A percentile compares a stretch with the other conserved stretches of the same genome.
Conservation (phyloP, 1,140 invertebrate genomes). For the Diploscapter pachys region DNA sequence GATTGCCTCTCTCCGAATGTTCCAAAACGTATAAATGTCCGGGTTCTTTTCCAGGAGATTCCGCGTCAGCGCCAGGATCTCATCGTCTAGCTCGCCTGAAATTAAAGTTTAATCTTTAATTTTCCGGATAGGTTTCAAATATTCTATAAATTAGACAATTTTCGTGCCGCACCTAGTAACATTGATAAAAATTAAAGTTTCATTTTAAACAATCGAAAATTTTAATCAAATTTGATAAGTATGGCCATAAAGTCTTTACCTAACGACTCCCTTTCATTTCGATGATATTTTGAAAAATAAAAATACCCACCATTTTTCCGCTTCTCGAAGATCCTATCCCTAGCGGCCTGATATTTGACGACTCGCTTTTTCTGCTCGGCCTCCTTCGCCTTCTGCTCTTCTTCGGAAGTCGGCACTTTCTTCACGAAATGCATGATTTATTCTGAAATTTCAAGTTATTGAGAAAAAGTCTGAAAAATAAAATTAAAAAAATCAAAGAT, state of each 20-base stretch:
- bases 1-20: constrained; percentile 24
- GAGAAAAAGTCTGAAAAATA: too few species aligned
- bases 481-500: too few species aligned
- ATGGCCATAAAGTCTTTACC: neutral
- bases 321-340: constrained; percentile 27
- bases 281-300: neutral
- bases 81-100: constrained; percentile 29
- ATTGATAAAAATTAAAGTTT: neutral
- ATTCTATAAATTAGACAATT: too few species aligned
- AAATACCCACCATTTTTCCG: constrained; percentile 3
- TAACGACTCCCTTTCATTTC: too few species aligned
- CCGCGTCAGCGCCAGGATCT: constrained; percentile 13
- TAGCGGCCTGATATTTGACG: constrained; percentile 12
- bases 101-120: neutral
- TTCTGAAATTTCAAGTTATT: neutral
- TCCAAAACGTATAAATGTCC: constrained; percentile 34
- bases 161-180: neutral
- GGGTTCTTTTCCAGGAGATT: constrained; percentile 24
- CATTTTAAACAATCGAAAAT: neutral
- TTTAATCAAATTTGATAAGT: neutral
- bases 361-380: constrained; percentile 4
- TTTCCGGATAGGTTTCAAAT: neutral
- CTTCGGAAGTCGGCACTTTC: constrained; percentile 30
- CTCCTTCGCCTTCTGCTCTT: constrained; percentile 16
- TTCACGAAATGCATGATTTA: constrained; percentile 34